Percentiles rank a stretch among this genome's conserved stretches.
These are phyloP conservation scores for Gyps fulvus DNA, from an alignment of 2,113 vertebrate species.

Conservation along the genomic window DNA sequence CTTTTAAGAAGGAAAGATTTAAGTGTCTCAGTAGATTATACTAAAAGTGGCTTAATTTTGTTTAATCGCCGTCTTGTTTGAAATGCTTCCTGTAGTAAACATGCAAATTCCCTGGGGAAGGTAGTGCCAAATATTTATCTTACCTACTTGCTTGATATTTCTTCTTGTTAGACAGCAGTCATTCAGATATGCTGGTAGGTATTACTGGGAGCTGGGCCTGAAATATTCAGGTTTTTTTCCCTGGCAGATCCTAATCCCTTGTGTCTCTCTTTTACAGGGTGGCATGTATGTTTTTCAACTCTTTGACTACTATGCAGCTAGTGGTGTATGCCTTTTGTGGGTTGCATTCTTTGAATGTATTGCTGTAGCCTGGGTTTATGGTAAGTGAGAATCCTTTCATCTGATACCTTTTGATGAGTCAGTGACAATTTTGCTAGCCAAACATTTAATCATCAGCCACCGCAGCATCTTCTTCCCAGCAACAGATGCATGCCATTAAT, in stretches of 20 bases:
- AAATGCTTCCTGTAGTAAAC: constrained; percentile 22
- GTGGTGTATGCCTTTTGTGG: constrained; percentile 99
- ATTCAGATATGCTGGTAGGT: not conserved
- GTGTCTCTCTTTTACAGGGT: constrained; percentile 77
- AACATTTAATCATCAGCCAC: not conserved
- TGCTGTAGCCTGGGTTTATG: constrained; percentile 99
- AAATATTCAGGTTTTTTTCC: not conserved
- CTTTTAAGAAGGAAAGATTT: not conserved
- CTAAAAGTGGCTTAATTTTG: constrained; percentile 38
- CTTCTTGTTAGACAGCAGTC: not conserved
- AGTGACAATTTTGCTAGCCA: not conserved
- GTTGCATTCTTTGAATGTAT: constrained; percentile 99
- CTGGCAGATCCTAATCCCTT: not conserved
- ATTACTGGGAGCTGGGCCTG: not conserved
- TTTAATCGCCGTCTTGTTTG: not conserved
- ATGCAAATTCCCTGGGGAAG: not conserved
- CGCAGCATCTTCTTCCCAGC: constrained; percentile 5
- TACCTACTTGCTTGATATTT: not conserved
- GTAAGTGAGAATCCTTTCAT: constrained; percentile 76
- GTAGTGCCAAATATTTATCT: constrained; percentile 6
- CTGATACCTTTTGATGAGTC: not conserved
- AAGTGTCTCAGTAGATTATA: not conserved
- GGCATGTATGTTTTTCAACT: constrained; percentile 99
- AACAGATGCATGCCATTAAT: not conserved
- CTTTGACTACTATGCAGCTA: constrained; percentile 99